These are phyloP conservation scores for Pituophis catenifer DNA, from an alignment of 2,113 vertebrate species.

Conservation along the genomic window DNA sequence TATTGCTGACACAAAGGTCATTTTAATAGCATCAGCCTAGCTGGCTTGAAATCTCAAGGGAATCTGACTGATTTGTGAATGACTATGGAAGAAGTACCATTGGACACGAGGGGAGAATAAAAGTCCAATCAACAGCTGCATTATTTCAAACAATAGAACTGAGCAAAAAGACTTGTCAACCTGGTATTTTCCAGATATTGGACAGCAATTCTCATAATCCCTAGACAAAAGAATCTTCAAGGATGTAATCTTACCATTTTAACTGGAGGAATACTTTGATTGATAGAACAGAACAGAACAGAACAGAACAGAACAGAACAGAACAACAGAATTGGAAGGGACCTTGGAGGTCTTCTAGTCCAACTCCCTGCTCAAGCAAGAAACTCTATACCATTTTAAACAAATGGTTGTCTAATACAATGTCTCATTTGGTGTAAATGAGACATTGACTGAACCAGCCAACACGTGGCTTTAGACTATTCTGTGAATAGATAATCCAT, in stretches of 20 bases:
- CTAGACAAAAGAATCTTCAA: neutral
- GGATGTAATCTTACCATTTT: neutral
- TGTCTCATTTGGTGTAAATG: neutral
- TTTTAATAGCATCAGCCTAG: constrained; percentile 19
- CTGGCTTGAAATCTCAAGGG: neutral
- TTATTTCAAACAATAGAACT: neutral
- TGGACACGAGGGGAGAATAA: neutral
- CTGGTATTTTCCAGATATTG: neutral
- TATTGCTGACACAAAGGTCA: constrained; percentile 30
- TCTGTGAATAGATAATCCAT: neutral
- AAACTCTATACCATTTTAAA: neutral
- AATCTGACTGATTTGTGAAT: constrained; percentile 15
- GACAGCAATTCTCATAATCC: neutral
- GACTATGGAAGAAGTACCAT: neutral
- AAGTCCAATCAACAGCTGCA: neutral
- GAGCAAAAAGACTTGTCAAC: neutral
- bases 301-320: neutral
- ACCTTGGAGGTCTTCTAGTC: neutral
- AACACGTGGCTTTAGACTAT: neutral
- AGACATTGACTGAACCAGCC: neutral
- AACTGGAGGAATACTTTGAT: neutral
- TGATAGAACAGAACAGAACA: too few species aligned
- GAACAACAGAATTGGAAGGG: neutral
- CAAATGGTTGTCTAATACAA: neutral
- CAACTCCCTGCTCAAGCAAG: neutral